Conservation (phyloP, 1,140 invertebrate genomes). For the Drosophila nasuta region DNA sequence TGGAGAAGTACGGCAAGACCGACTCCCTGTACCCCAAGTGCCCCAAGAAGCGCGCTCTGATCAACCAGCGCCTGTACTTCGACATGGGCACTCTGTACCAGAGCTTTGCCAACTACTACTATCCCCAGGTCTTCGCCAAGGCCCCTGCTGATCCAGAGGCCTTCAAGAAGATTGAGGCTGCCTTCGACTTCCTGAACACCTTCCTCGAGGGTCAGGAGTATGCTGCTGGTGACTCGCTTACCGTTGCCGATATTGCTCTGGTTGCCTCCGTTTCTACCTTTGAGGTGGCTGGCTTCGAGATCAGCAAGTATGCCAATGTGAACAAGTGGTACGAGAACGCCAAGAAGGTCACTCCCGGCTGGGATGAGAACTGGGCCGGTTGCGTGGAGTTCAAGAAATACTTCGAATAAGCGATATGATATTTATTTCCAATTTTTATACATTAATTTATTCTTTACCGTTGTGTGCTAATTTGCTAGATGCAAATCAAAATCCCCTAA, state of each 20-base stretch:
- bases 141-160: slow-evolving; percentile 88
- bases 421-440: slow-evolving; percentile 32
- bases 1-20: slow-evolving; percentile 89
- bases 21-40: slow-evolving; percentile 89
- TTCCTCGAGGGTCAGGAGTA: slow-evolving; percentile 89
- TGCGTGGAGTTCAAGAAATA: slow-evolving; percentile 86
- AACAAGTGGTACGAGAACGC: slow-evolving; percentile 89
- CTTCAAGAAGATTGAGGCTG: slow-evolving; percentile 87
- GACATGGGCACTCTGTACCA: slow-evolving; percentile 90
- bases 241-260: slow-evolving; percentile 90
- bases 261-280: slow-evolving; percentile 88
- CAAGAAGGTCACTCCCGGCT: slow-evolving; percentile 89
- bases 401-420: slow-evolving; percentile 61
- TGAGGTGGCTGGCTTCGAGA: slow-evolving; percentile 88
- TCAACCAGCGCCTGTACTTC: slow-evolving; percentile 91
- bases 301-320: slow-evolving; percentile 89
- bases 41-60: slow-evolving; percentile 88
- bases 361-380: slow-evolving; percentile 89
- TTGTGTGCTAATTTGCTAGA: slow-evolving; percentile 30
- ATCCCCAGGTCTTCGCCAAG: slow-evolving; percentile 89
- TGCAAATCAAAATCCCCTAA: slow-evolving; percentile 17
- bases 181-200: slow-evolving; percentile 88
- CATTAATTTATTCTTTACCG: slow-evolving; percentile 38
- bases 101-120: slow-evolving; percentile 88
- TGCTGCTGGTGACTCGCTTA: slow-evolving; percentile 89